A percentile compares a stretch with the other conserved stretches of the same genome.
phyloP scores from a whole-genome alignment of 1,140 invertebrate species.

The Meteorus sp. region DNA sequence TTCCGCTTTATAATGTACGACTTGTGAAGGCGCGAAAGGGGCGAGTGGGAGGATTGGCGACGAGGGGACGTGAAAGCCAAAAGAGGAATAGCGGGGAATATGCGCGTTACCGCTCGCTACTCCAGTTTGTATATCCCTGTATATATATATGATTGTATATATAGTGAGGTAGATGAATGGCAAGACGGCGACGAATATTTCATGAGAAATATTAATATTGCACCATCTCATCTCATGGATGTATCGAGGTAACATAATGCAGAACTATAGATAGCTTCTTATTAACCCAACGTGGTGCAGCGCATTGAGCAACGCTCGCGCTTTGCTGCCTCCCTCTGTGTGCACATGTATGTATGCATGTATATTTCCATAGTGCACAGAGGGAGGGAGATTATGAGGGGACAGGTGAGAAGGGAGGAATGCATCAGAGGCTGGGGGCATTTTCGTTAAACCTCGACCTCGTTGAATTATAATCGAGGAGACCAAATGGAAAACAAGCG shows the following conservation, averaged over 20 bases:
- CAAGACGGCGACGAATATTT: constrained; percentile 58
- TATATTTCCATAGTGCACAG: neutral
- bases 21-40: neutral
- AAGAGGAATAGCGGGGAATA: no score
- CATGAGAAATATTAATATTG: constrained; percentile 58
- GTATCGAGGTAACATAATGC: constrained; percentile 59
- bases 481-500: neutral
- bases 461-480: neutral
- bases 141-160: no score
- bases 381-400: neutral
- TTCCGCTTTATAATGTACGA: neutral
- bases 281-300: constrained; percentile 48
- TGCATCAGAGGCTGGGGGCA: no score
- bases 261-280: constrained; percentile 57
- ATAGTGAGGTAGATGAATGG: constrained; percentile 55
- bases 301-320: constrained; percentile 16
- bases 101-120: no score
- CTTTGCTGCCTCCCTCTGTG: neutral
- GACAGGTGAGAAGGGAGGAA: no score
- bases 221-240: constrained; percentile 58
- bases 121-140: no score
- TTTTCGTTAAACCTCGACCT: no score
- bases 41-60: no score
- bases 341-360: neutral
- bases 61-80: neutral